Percentiles rank a stretch among this genome's conserved stretches.
These are phyloP conservation scores for Staurois parvus DNA, from an alignment of 2,797 vertebrate genomes.

Conservation along the genomic window DNA sequence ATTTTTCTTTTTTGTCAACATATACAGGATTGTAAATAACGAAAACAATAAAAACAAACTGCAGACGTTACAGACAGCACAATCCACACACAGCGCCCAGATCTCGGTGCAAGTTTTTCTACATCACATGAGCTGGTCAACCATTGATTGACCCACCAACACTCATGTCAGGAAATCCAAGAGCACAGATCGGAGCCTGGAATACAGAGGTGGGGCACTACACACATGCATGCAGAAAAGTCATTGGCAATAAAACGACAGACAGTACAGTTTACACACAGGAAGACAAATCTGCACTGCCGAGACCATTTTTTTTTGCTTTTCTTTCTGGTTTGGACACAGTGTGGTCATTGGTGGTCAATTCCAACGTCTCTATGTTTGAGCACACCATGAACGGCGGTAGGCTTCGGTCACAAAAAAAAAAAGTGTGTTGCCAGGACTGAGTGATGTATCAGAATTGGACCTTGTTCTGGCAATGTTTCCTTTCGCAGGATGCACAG, in stretches of 20 bases:
- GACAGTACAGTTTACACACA: too few species aligned
- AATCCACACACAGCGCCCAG: not conserved
- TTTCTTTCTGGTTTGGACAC: too few species aligned
- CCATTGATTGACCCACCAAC: not conserved
- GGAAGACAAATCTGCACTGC: too few species aligned
- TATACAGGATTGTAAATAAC: not conserved
- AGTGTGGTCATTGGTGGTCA: too few species aligned
- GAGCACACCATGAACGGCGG: not conserved
- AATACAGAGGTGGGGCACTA: not conserved
- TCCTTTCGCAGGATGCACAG: too few species aligned
- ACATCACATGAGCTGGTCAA: not conserved
- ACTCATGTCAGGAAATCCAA: not conserved
- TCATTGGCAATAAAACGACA: not conserved
- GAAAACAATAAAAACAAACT: not conserved
- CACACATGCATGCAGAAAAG: conserved; percentile 12
- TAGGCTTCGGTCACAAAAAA: too few species aligned
- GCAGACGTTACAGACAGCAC: not conserved
- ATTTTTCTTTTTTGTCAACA: too few species aligned
- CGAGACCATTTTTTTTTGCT: too few species aligned
- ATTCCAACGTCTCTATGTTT: too few species aligned
- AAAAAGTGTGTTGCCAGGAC: too few species aligned
- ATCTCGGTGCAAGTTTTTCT: not conserved
- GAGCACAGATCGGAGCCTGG: not conserved
- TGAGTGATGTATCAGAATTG: too few species aligned
- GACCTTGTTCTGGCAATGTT: too few species aligned